Evolutionary conservation across 2,797 vertebrate genomes (phyloP), one percentile per base, ranked within the genome.

Genomic region (Mareca strepera): DNA sequence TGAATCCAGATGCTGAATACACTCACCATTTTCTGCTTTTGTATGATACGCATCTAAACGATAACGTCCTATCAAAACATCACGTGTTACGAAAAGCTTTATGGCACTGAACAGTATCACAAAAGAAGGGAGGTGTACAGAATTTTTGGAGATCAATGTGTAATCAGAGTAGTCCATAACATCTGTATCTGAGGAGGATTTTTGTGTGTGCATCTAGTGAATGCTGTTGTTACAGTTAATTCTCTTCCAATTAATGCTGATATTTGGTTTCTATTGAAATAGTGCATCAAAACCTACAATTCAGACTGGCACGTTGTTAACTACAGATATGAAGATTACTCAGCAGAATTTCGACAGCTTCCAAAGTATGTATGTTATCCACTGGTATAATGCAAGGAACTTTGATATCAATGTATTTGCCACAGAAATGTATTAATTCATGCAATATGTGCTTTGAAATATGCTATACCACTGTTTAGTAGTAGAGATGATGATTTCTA

Each of bases 201-300:
- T 72, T 62, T 18, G 33, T 29, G 6, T 59, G 3, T 52, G 12
- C 73, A 15, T 56, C 18, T 58, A 72, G 9, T 58, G 28, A 64
- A 68, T 58, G 23, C 33, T 83, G 59, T 93, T 33, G 29, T 25
- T 46, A 43, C 3, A 64, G 28, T 22, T 91, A 87, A 62, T 84
- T 46, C 5, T 90, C 46, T 92, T 73, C 52, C 41, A 85, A 1
- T 89, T 80, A 82, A 84, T 79, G 60, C 0, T 85, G 15, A 26
- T 85, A 28, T 16, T 66, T 91, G 66, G 3, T 93, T 95, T 95
- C 70, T 53, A 64, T 82, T 84, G 62, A 90, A 75, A 93, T 96
- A 99, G 99, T 99, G 98, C 92, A 99, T 99, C 97, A 99, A 99
- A 97, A 99, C 99, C n/a, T 99, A 99, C 96, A 99, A 98, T 96